Base-by-base conservation (phyloP, 2,797 vertebrate species). In the Pygocentrus nattereri region DNA sequence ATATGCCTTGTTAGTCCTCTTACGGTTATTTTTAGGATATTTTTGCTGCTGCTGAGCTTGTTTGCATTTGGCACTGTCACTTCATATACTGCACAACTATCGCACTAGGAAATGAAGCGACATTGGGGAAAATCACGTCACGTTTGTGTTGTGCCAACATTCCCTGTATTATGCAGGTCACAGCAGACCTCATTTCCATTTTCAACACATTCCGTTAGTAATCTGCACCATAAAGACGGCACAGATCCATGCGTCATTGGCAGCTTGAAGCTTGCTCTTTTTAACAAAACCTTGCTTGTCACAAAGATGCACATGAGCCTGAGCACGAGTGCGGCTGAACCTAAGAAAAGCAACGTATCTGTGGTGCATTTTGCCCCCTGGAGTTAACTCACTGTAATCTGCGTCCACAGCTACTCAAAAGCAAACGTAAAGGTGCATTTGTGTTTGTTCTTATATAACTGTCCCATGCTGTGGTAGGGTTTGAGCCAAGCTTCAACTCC, bases 131-230 rank as follows among this genome's bases (percentile, higher is more conserved):
- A 64, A 76, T n/a, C 34, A 56, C 69, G 75, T 49, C 72, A 18
- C 27, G 58, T 72, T 27, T 15, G 68, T 68, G 61, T 72, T 58
- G 44, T 47, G 72, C 67, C 70, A 78, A 54, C 23, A 30, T 71
- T 38, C 23, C 38, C 70, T 50, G 34, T 30, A 67, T 79, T 67
- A 54, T 78, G 44, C 83, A 78, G 79, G 74, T 79, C 80, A 79
- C 56, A 68, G 58, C 74, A 76, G 78, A 75, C 80, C 59, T 81
- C 67, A 82, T 84, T 82, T 80, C 62, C 78, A 80, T 84, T 82
- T 80, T 47, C 78, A 49, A 44, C 54, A 74, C 76, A 79, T 34
- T 64, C 23, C 52, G 21, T 71, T 58, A 30, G 58, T 72, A 79
- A 56, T 65, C 65, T 79, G 76, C 72, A 47, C 56, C 52, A 76